phyloP scores from a whole-genome alignment of 2,797 vertebrate genomes.

The Falco novaeseelandiae region DNA sequence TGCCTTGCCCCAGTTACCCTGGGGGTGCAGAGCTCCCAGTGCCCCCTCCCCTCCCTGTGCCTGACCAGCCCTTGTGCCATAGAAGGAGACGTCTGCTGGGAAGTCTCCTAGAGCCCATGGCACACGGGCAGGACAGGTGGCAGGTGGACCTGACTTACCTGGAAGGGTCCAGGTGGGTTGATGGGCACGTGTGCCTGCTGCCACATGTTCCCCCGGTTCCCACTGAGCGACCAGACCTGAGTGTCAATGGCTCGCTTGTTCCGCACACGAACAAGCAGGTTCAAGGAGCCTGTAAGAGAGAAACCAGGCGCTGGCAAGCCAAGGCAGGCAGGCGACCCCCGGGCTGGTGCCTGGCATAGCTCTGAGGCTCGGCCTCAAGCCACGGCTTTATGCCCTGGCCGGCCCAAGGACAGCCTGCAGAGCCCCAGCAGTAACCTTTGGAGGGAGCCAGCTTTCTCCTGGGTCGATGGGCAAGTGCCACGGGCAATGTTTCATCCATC shows the following conservation, averaged over 20 bases:
- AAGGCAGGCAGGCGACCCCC: neutral
- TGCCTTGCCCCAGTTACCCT: neutral
- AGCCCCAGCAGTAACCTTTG: neutral
- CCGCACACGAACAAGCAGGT: conserved; percentile 87
- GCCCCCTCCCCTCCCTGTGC: neutral
- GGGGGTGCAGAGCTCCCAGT: neutral
- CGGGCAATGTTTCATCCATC: neutral
- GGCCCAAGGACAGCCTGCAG: neutral
- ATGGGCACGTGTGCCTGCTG: conserved; percentile 88
- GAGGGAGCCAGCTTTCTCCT: neutral
- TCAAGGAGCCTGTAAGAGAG: conserved; percentile 84
- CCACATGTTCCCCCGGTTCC: conserved; percentile 89
- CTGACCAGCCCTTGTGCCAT: neutral
- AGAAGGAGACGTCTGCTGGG: neutral
- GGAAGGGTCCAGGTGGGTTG: conserved; percentile 91
- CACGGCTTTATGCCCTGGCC: neutral
- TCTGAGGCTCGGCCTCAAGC: neutral
- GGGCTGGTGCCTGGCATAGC: neutral
- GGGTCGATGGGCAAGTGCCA: neutral
- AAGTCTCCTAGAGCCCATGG: neutral
- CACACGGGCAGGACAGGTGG: neutral
- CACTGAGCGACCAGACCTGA: conserved; percentile 87
- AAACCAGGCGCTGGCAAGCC: neutral
- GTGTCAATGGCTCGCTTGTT: conserved; percentile 88
- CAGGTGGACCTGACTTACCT: conserved; percentile 80